These are phyloP conservation scores for Coracias cyanogaster DNA, from an alignment of 2,797 vertebrate species.

Conservation along the genomic window DNA sequence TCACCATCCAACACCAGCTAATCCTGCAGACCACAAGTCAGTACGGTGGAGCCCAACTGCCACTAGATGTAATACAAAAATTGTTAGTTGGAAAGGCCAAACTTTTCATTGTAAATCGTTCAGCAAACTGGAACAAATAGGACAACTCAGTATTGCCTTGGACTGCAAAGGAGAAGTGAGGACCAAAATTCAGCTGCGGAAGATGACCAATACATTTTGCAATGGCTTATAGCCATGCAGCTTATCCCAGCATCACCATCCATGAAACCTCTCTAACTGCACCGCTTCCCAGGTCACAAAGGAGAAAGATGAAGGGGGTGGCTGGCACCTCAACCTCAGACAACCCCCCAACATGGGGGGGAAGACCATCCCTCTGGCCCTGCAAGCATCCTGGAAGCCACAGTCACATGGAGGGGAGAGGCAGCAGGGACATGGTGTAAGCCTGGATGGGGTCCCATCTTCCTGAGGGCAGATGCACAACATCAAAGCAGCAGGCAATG, in stretches of 20 bases:
- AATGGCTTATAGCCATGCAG: neutral
- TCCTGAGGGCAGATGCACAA: neutral
- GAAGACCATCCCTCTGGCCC: neutral
- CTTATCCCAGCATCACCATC: neutral
- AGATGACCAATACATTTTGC: neutral
- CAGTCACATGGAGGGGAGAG: fast-evolving
- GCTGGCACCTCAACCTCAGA: neutral
- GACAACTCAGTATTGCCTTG: neutral
- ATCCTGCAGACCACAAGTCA: conserved; percentile 35
- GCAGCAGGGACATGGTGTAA: fast-evolving
- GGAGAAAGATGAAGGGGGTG: neutral
- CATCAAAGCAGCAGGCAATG: neutral
- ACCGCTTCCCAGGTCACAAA: fast-evolving
- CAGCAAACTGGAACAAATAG: neutral
- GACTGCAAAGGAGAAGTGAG: neutral
- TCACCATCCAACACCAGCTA: neutral
- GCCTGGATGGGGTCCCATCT: neutral
- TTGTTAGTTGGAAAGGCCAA: conserved; percentile 1
- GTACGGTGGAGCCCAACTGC: neutral
- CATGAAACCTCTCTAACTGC: neutral
- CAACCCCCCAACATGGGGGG: fast-evolving
- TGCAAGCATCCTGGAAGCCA: neutral
- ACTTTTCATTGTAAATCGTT: conserved; percentile 13
- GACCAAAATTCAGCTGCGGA: neutral
- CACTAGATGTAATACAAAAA: conserved; percentile 34